A percentile compares a stretch with the other conserved stretches of the same genome.
These are phyloP conservation scores for Chroicocephalus ridibundus DNA, from an alignment of 2,113 vertebrate genomes.

Conservation along the genomic window DNA sequence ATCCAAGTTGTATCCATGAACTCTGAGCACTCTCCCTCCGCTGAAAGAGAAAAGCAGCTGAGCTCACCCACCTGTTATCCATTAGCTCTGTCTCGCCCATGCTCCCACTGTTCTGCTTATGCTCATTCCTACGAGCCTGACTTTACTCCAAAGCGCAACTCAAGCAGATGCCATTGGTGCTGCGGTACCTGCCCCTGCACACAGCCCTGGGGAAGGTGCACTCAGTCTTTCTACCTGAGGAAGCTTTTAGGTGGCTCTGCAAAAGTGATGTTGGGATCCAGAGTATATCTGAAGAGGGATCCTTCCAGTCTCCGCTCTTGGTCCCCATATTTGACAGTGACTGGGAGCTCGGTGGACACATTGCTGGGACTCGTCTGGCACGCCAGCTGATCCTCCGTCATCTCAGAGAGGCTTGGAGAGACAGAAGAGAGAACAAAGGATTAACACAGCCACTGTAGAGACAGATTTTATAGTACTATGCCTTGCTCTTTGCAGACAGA, in stretches of 20 bases:
- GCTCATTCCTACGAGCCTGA: background rate
- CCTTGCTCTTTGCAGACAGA: background rate
- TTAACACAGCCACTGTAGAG: background rate
- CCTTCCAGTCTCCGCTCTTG: constrained; percentile 78
- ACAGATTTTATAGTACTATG: background rate
- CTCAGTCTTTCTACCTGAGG: constrained; percentile 74
- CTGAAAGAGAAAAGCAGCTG: constrained; percentile 69
- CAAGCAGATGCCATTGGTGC: background rate
- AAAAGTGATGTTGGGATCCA: constrained; percentile 87
- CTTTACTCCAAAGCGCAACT: background rate
- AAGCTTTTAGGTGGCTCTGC: constrained; percentile 90
- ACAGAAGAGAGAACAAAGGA: background rate
- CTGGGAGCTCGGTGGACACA: constrained; percentile 72
- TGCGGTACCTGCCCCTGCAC: background rate
- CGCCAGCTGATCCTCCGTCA: constrained; percentile 77
- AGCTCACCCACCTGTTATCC: background rate
- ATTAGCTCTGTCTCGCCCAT: background rate
- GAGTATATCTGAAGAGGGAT: constrained; percentile 82
- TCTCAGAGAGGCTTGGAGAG: constrained; percentile 75
- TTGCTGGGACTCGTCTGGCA: constrained; percentile 86
- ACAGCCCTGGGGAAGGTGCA: background rate
- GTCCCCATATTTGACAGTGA: constrained; percentile 85
- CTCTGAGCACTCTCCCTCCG: constrained; percentile 86
- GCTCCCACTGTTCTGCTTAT: background rate
- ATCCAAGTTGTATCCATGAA: constrained; percentile 89